Percentiles rank a stretch among this genome's conserved stretches.
Conservation (phyloP, 92 coral and sea anemone species). For the Parazoanthus swiftii region DNA sequence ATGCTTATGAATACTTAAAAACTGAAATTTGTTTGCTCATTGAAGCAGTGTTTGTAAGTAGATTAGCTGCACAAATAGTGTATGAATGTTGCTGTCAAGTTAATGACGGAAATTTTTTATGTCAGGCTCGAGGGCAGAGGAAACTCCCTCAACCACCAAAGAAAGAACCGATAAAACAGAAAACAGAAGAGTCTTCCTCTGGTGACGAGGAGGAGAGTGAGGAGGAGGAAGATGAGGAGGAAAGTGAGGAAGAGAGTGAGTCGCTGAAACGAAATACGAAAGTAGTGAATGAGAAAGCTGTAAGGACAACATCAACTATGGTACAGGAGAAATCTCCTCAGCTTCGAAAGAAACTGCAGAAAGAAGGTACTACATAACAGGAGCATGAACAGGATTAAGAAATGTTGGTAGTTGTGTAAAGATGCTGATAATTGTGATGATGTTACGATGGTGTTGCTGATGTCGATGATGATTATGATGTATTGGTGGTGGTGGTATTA, state of each 20-base stretch:
- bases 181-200: constrained; percentile 55
- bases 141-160: constrained; percentile 4
- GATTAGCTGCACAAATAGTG: not conserved
- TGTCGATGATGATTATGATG: not conserved
- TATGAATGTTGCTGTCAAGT: not conserved
- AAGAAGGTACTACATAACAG: constrained; percentile 5
- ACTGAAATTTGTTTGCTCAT: not conserved
- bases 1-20: not conserved
- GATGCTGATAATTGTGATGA: not conserved
- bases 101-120: not conserved
- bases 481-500: too few relatives aligned
- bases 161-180: constrained; percentile 14
- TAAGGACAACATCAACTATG: not conserved
- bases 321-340: constrained; percentile 6
- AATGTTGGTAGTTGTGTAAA: not conserved
- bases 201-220: constrained; percentile 73
- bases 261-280: constrained; percentile 35
- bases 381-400: not conserved
- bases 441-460: not conserved
- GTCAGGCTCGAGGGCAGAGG: constrained; percentile 46
- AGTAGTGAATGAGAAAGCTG: constrained; percentile 7
- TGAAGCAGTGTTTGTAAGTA: not conserved
- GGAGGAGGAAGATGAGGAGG: constrained; percentile 70
- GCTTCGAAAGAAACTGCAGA: not conserved
- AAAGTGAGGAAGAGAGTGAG: constrained; percentile 37